Base-by-base conservation (phyloP, 2,797 vertebrate species). In the Onychomys torridus region DNA sequence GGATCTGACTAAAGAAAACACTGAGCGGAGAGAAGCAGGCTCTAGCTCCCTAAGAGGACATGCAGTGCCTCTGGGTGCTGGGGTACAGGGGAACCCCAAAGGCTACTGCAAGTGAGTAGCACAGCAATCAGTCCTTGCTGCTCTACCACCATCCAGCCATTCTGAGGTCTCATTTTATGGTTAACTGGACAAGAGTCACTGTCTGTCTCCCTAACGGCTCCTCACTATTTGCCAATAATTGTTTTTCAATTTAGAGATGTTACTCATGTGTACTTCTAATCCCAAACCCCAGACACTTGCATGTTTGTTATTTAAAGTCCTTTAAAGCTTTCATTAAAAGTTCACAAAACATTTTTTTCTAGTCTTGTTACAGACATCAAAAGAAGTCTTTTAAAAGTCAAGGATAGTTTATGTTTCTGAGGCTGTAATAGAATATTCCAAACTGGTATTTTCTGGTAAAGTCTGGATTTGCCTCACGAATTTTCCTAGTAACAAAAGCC, bases 401-500 rank as follows among this genome's bases (percentile, higher is more conserved):
- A 97, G 96, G 93, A 81, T 77, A 95, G 96, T 96, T 97, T 97
- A 96, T 94, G 76, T 94, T 97, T 95, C 85, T 95, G 87, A 96
- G 95, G 95, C 55, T 96, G 76, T 94, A 97, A 95, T n/a, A 96
- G 88, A 96, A 97, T 89, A 94, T 93, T 96, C 81, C 91, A 89
- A 97, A 96, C 79, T 27, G 77, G 95, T 84, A 83, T 97, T 98
- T 98, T 96, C 96, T 97, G 97, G 97, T 96, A 96, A 97, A 96
- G 73, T 93, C 91, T 97, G 96, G 94, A 96, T 97, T 94, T 95
- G 96, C 73, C 89, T 97, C 94, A 94, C 79, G 78, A 95, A 78
- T 95, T 96, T 97, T 97, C 97, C 97, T 96, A 97, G 95, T 95
- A 96, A 97, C 96, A 96, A 97, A 97, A 97, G 96, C 82, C 76